These are phyloP conservation scores for Thalassarche chlororhynchos DNA, from an alignment of 2,113 vertebrate species.

Conservation along the genomic window DNA sequence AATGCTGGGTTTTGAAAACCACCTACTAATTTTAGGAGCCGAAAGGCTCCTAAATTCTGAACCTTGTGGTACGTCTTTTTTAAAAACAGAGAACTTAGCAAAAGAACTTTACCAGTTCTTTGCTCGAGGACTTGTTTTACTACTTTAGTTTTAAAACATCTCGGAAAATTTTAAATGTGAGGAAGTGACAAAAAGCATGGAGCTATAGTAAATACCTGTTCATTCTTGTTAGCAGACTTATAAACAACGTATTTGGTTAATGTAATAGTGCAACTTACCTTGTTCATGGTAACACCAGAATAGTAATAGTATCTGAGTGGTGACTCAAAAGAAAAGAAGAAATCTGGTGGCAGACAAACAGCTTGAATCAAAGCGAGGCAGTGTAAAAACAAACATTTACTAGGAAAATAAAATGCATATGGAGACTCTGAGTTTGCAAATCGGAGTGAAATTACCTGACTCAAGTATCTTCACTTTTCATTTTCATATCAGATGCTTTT, in stretches of 20 bases:
- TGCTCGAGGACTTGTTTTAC: neutral
- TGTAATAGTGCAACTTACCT: neutral
- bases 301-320: neutral
- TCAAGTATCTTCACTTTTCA: neutral
- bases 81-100: conserved; percentile 4
- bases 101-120: neutral
- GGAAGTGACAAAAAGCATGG: neutral
- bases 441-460: neutral
- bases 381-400: neutral
- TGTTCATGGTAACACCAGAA: neutral
- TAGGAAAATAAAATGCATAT: neutral
- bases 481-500: neutral
- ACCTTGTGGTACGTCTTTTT: conserved; percentile 39
- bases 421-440: neutral
- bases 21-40: conserved; percentile 66
- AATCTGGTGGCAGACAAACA: neutral
- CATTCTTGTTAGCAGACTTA: neutral
- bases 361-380: neutral
- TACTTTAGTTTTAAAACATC: neutral
- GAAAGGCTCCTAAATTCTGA: conserved; percentile 51
- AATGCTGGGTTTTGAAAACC: conserved; percentile 70
- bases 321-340: neutral
- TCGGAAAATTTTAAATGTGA: neutral
- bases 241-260: neutral
- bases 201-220: neutral